phyloP scores from a whole-genome alignment of 2,797 vertebrate species.

The Remorina albescens region DNA sequence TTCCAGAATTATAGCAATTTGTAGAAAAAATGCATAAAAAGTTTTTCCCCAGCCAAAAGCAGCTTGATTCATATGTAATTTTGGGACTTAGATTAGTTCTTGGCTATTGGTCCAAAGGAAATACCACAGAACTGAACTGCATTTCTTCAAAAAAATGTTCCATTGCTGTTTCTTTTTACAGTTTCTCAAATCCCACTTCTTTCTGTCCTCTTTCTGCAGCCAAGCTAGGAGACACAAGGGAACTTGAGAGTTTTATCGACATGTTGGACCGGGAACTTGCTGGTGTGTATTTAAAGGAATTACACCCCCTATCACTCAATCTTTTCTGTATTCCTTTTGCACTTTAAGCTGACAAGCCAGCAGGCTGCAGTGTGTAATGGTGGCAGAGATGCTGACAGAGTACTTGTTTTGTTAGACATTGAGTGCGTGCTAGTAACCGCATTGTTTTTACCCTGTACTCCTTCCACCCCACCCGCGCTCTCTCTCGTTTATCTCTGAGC shows the following conservation, averaged over 20 bases:
- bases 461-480: neutral
- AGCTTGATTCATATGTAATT: conserved; percentile 61
- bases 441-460: conserved; percentile 37
- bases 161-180: conserved; percentile 45
- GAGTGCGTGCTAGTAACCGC: conserved; percentile 14
- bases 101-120: conserved; percentile 74
- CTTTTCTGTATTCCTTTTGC: conserved; percentile 44
- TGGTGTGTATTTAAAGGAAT: conserved; percentile 78
- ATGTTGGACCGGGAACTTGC: conserved; percentile 85
- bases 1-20: conserved; percentile 34
- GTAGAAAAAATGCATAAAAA: conserved; percentile 34
- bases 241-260: conserved; percentile 86
- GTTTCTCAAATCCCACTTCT: conserved; percentile 54
- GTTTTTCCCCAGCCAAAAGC: conserved; percentile 30
- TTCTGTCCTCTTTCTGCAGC: conserved; percentile 71
- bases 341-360: conserved; percentile 43
- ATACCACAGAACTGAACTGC: conserved; percentile 71
- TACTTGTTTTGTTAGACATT: conserved; percentile 40
- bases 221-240: conserved; percentile 84
- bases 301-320: conserved; percentile 53
- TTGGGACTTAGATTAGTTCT: conserved; percentile 63
- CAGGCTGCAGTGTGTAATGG: conserved; percentile 24
- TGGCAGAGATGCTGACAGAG: conserved; percentile 27
- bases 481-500: conserved; percentile 61
- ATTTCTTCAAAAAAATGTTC: conserved; percentile 68